These are phyloP conservation scores for Rhabditophanes sp. DNA, from an alignment of 2,888 invertebrate species.

Conservation along the genomic window DNA sequence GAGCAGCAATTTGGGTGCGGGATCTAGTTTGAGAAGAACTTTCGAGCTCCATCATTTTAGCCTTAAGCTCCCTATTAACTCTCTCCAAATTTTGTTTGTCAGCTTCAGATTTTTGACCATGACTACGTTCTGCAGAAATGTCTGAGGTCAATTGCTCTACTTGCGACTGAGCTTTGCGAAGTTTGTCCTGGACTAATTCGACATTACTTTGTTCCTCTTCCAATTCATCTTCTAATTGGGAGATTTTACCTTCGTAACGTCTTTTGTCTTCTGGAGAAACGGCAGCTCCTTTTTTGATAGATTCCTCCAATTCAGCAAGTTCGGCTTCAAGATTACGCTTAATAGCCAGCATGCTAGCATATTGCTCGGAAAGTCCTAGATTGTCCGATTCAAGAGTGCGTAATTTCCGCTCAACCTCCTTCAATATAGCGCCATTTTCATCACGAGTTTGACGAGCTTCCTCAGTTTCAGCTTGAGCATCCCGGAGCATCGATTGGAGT, in stretches of 20 bases:
- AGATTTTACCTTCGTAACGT: constrained; percentile 77
- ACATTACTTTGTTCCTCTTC: constrained; percentile 87
- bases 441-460: constrained; percentile 70
- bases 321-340: constrained; percentile 78
- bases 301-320: constrained; percentile 86
- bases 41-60: constrained; percentile 74
- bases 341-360: constrained; percentile 70
- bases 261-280: constrained; percentile 85
- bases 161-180: constrained; percentile 63
- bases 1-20: constrained; percentile 75
- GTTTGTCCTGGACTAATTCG: constrained; percentile 63
- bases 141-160: constrained; percentile 40
- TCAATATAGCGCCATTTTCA: constrained; percentile 56
- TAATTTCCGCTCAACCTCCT: constrained; percentile 44
- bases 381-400: constrained; percentile 83
- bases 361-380: constrained; percentile 59
- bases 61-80: constrained; percentile 61
- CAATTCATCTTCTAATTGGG: constrained; percentile 82
- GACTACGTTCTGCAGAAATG: constrained; percentile 58
- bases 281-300: constrained; percentile 51
- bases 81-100: constrained; percentile 72
- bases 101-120: constrained; percentile 79
- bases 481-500: constrained; percentile 55
- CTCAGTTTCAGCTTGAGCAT: constrained; percentile 72
- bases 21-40: constrained; percentile 78